These are phyloP conservation scores for Scatophagus argus DNA, from an alignment of 2,113 vertebrate genomes.

Conservation along the genomic window DNA sequence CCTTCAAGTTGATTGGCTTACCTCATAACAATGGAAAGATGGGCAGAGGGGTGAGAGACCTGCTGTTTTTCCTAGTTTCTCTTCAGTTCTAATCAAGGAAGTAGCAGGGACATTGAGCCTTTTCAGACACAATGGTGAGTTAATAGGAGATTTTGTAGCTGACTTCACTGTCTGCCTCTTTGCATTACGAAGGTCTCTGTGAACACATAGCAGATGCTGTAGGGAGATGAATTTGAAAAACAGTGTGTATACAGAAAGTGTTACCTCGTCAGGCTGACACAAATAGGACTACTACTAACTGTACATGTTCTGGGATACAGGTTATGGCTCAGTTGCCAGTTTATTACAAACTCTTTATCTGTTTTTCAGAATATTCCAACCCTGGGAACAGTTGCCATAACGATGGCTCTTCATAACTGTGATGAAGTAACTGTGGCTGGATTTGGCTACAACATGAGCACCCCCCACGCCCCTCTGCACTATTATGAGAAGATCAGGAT, in stretches of 20 bases:
- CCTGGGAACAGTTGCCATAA: conserved; percentile 93
- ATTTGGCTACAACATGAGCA: conserved; percentile 94
- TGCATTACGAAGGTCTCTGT: conserved; percentile 37
- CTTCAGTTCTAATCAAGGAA: neutral
- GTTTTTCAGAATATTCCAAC: conserved; percentile 92
- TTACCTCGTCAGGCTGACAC: conserved; percentile 12
- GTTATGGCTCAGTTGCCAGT: neutral
- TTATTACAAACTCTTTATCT: conserved; percentile 9
- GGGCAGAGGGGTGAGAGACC: conserved; percentile 90
- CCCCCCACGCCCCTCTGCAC: conserved; percentile 90
- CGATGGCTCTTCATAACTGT: conserved; percentile 95
- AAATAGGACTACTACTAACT: conserved; percentile 2
- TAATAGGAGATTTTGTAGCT: conserved; percentile 22
- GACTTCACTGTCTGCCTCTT: conserved; percentile 26
- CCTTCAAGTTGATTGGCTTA: conserved; percentile 93
- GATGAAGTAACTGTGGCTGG: conserved; percentile 94
- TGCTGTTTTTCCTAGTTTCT: neutral
- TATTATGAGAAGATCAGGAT: conserved; percentile 94
- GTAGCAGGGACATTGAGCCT: conserved; percentile 1
- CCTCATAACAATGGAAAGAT: conserved; percentile 93
- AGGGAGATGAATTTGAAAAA: conserved; percentile 13
- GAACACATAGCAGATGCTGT: conserved; percentile 40
- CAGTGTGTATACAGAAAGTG: conserved; percentile 37
- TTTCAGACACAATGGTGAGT: conserved; percentile 2
- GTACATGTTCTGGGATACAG: neutral